Percentiles rank a stretch among this genome's conserved stretches.
phyloP scores from a whole-genome alignment of 2,797 vertebrate species.

The Coranthus polyacanthus region DNA sequence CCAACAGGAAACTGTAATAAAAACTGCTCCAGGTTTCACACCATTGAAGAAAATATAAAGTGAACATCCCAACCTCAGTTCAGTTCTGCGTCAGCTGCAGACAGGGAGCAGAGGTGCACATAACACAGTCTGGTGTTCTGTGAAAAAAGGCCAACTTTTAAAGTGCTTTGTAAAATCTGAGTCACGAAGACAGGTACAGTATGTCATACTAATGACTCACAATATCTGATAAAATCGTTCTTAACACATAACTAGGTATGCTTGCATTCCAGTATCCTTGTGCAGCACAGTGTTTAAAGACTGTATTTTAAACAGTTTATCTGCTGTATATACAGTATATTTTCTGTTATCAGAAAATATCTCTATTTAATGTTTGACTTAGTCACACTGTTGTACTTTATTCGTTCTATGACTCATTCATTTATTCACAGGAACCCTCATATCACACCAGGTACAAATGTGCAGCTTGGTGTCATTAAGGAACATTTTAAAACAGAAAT shows the following conservation, averaged over 20 bases:
- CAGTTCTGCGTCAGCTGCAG: not conserved
- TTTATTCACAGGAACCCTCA: constrained; percentile 3
- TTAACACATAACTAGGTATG: not conserved
- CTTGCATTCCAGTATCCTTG: not conserved
- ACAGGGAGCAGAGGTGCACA: no score
- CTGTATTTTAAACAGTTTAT: no score
- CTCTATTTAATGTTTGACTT: constrained; percentile 3
- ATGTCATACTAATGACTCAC: not conserved
- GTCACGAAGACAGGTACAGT: not conserved
- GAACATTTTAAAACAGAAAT: no score
- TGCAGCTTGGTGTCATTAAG: not conserved
- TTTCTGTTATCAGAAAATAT: constrained; percentile 5
- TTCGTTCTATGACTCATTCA: constrained; percentile 2
- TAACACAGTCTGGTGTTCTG: no score
- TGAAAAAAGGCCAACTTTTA: not conserved
- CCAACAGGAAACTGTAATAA: no score
- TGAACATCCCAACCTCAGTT: not conserved
- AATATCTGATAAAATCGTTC: not conserved
- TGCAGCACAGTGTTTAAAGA: not conserved
- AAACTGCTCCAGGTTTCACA: no score
- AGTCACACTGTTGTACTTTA: not conserved
- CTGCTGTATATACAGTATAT: not conserved
- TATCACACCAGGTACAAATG: constrained; percentile 4
- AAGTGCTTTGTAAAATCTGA: not conserved
- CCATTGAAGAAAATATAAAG: no score